Percentiles rank a stretch among this genome's conserved stretches.
Evolutionary conservation across 2,888 invertebrate species (phyloP).

Genomic region (Schizotus pectinicornis): DNA sequence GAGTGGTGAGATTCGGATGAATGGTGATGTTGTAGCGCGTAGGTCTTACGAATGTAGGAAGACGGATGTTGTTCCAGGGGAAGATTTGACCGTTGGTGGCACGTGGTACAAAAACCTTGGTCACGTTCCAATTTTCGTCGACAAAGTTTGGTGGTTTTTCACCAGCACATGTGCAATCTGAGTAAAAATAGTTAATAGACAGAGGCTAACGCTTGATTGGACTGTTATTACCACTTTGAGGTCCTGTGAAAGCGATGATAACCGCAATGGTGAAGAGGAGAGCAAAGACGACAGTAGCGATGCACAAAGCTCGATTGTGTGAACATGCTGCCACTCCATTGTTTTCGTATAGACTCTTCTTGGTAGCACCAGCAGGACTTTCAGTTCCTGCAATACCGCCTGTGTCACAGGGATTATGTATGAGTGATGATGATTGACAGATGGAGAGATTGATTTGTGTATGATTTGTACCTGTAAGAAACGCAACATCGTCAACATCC

Average conservation of each 20-base stretch:
- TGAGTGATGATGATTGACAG: conserved; percentile 53
- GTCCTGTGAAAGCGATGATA: conserved; percentile 89
- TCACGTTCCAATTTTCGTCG: conserved; percentile 68
- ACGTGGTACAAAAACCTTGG: conserved; percentile 68
- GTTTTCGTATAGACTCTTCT: conserved; percentile 73
- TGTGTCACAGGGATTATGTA: conserved; percentile 57
- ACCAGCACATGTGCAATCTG: conserved; percentile 74
- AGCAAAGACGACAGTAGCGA: conserved; percentile 80
- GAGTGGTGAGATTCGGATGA: conserved; percentile 90
- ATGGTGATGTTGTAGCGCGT: conserved; percentile 87
- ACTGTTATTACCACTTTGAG: conserved; percentile 71
- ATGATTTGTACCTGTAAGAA: conserved; percentile 76
- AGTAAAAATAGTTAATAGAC: conserved; percentile 37
- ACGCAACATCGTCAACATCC: conserved; percentile 91
- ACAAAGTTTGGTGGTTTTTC: conserved; percentile 68
- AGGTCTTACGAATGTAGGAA: conserved; percentile 81
- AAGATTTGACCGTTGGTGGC: conserved; percentile 78
- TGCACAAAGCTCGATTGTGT: conserved; percentile 81
- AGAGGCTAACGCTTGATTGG: neutral
- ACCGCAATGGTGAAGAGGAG: conserved; percentile 83
- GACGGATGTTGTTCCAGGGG: conserved; percentile 77
- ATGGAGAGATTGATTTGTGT: conserved; percentile 49
- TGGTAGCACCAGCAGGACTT: conserved; percentile 67
- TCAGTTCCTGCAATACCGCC: conserved; percentile 65
- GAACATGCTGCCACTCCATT: conserved; percentile 86